phyloP scores from a whole-genome alignment of 2,888 invertebrate genomes.

The Campaea margaritaria region DNA sequence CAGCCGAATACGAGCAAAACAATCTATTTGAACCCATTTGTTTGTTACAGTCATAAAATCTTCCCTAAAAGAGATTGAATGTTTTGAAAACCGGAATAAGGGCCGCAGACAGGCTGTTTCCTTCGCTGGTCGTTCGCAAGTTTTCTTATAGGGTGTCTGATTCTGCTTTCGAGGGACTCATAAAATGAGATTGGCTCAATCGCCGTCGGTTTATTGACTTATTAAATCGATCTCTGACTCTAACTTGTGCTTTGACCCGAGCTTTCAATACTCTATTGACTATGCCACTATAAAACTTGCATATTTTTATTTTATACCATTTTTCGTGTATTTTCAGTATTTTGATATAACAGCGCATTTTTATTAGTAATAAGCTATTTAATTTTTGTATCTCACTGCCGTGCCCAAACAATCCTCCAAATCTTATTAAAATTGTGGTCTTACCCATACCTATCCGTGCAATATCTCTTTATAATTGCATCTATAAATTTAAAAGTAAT shows the following conservation, averaged over 20 bases:
- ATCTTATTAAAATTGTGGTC: too few relatives aligned
- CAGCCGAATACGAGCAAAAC: not conserved
- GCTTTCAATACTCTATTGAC: conserved; percentile 57
- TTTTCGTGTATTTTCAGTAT: not conserved
- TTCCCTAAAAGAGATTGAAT: conserved; percentile 47
- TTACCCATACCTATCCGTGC: too few relatives aligned
- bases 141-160: conserved; percentile 67
- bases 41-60: conserved; percentile 42
- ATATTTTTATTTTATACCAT: conserved; percentile 2
- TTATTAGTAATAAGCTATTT: too few relatives aligned
- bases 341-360: too few relatives aligned
- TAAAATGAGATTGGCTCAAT: conserved; percentile 80
- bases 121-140: conserved; percentile 60
- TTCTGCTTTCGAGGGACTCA: conserved; percentile 71
- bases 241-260: conserved; percentile 59
- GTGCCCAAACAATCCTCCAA: too few relatives aligned
- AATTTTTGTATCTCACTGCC: too few relatives aligned
- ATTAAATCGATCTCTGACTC: conserved; percentile 78
- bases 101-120: conserved; percentile 55
- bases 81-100: conserved; percentile 53
- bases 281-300: conserved; percentile 12
- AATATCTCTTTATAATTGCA: too few relatives aligned
- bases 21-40: conserved; percentile 37
- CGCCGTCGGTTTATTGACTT: conserved; percentile 78
- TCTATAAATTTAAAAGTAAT: too few relatives aligned